phyloP scores from a whole-genome alignment of 64 coral and sea anemone species.

The Trachythela sp. region DNA sequence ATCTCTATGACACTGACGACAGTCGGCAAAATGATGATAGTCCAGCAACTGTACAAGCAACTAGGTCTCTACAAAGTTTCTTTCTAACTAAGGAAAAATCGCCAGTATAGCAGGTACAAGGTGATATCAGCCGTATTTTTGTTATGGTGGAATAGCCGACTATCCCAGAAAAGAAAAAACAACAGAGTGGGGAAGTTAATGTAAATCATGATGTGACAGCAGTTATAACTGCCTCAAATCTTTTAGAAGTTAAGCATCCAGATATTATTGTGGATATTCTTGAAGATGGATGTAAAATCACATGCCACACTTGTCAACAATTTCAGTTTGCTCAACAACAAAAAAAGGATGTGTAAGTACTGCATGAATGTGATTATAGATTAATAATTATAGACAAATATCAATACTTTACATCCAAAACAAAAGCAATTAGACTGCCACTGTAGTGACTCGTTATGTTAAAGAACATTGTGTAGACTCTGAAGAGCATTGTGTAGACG shows the following conservation, averaged over 20 bases:
- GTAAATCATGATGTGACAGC: background rate
- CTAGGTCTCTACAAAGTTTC: background rate
- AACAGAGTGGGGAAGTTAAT: background rate
- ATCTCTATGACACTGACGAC: background rate
- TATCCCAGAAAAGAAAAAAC: background rate
- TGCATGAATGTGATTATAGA: background rate
- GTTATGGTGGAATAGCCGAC: background rate
- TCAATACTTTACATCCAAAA: too few species aligned
- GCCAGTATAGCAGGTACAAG: background rate
- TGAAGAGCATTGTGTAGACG: background rate
- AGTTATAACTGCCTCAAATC: background rate
- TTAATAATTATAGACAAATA: background rate
- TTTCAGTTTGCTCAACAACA: background rate
- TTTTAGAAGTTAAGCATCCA: background rate
- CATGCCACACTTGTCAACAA: background rate
- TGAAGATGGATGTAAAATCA: background rate
- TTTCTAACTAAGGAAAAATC: background rate
- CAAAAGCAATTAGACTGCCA: too few species aligned
- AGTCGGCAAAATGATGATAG: background rate
- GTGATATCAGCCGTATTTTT: background rate
- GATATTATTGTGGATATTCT: background rate
- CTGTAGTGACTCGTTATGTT: too few species aligned
- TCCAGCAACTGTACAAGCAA: background rate
- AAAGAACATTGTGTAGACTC: background rate
- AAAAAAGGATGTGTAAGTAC: background rate